Conservation (phyloP, 1,140 invertebrate species). For the Panagrolaimus sp. region DNA sequence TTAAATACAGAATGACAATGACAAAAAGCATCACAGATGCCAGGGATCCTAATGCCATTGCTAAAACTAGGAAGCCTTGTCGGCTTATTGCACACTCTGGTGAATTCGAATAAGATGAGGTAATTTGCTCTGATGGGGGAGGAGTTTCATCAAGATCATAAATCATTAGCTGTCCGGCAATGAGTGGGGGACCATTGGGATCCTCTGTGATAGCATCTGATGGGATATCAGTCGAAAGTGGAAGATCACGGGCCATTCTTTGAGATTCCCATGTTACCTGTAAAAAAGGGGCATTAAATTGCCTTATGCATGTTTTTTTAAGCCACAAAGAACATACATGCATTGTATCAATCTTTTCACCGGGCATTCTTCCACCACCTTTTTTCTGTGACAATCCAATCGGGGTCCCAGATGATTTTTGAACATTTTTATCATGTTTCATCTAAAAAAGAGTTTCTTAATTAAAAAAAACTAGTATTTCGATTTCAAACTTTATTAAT, state of each 20-base stretch:
- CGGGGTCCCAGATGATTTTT: neutral
- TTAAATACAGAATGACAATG: constrained; percentile 12
- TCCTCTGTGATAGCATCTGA: neutral
- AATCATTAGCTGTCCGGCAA: constrained; percentile 52
- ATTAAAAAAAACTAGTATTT: too few species aligned
- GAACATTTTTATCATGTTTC: neutral
- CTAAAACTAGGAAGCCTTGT: constrained; percentile 25
- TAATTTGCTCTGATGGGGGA: constrained; percentile 27
- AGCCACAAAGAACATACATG: constrained; percentile 23
- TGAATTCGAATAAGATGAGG: neutral
- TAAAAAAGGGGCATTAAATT: neutral
- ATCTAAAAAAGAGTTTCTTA: too few species aligned
- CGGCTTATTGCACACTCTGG: constrained; percentile 36
- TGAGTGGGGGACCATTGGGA: constrained; percentile 45
- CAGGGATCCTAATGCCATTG: constrained; percentile 18
- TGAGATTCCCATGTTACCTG: constrained; percentile 39
- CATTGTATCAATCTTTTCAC: constrained; percentile 34
- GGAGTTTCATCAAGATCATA: constrained; percentile 56
- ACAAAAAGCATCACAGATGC: constrained; percentile 25
- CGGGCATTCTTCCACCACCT: constrained; percentile 1
- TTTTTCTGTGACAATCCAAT: neutral
- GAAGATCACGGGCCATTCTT: constrained; percentile 27
- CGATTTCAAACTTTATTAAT: constrained; percentile 40
- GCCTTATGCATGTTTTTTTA: too few species aligned
- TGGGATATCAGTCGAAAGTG: neutral